Conservation (phyloP, 2,888 invertebrate species). For the Lasioglossum calceatum region DNA sequence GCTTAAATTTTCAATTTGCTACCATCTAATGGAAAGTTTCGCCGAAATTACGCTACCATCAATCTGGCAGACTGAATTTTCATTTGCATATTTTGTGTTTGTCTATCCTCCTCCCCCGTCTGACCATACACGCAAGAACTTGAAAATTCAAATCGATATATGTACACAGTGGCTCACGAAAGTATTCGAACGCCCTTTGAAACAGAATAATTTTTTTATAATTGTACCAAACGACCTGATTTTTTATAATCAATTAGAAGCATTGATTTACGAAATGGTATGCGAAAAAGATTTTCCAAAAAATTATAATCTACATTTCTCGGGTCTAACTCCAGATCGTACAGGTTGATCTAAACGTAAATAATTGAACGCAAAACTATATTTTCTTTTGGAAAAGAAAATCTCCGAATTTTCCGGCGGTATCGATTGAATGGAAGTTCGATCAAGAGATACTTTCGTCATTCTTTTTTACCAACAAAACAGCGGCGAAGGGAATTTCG, state of each 20-base stretch:
- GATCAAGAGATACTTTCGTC: slow-evolving; percentile 28
- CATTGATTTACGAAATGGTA: too few relatives aligned
- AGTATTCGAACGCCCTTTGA: too few relatives aligned
- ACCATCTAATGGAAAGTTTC: slow-evolving; percentile 1
- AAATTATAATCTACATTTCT: too few relatives aligned
- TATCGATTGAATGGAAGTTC: slow-evolving; percentile 20
- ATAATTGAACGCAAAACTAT: background rate
- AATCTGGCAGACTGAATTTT: background rate
- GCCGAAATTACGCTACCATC: background rate
- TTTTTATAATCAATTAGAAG: too few relatives aligned
- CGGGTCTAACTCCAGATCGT: too few relatives aligned
- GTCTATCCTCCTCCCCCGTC: background rate
- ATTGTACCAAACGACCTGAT: too few relatives aligned
- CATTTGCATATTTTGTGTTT: background rate
- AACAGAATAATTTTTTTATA: too few relatives aligned
- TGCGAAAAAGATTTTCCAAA: too few relatives aligned
- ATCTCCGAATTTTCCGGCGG: slow-evolving; percentile 13
- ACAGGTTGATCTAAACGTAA: too few relatives aligned
- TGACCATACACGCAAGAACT: background rate
- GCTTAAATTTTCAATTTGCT: slow-evolving; percentile 1
- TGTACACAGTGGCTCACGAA: background rate
- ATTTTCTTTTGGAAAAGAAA: background rate
- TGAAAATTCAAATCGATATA: background rate
- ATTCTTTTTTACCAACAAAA: slow-evolving; percentile 21
- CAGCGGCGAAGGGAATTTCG: slow-evolving; percentile 35